Evolutionary conservation across 2,113 vertebrate species (phyloP), one percentile per base, ranked within the genome.

Genomic region (Rhinolophus ferrumequinum): DNA sequence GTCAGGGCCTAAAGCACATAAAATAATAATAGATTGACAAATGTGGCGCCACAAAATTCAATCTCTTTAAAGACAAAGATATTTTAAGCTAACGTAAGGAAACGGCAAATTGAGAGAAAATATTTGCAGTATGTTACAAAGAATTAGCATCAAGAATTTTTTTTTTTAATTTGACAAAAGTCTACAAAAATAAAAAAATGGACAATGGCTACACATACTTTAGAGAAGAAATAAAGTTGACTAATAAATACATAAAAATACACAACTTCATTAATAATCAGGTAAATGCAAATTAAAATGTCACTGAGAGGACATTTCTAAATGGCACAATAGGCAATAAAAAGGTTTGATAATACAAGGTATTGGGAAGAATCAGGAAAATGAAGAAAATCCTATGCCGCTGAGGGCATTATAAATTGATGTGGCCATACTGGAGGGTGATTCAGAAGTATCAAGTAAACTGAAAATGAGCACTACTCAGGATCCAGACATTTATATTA

Each of bases 121-220:
- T 38, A 84, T 75, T 64, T 94, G 82, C 28, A 75, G 26, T 14
- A 33, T 18, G 15, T 52, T 88, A 83, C 44, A 93, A 95, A 70
- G 22, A 62, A 87, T 52, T 52, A 50, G 38, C 58, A 73, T 92
- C 21, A 95, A 96, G 73, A 89, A 64, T 54, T 76, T 26, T 64
- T 26, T 64, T 5, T 44, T 30, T 69, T 60, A 2, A 64, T 35
- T 38, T 82, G 66, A 87, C 11, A 69, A 75, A 83, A 67, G 44
- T 67, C 70, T 94, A 96, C 13, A 83, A 81, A 97, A 94, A 66
- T 30, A 86, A 82, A 90, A 93, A 88, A 90, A 81, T 24, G 22
- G 62, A 33, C 26, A 87, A 70, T 75, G 24, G 6, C 15, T 19
- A 94, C 12, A 84, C 88, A 88, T 72, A 94, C 87, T 56, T 92